A percentile compares a stretch with the other conserved stretches of the same genome.
Conservation (phyloP, 2,113 vertebrate species). For the Neolamprologus fasciatus region DNA sequence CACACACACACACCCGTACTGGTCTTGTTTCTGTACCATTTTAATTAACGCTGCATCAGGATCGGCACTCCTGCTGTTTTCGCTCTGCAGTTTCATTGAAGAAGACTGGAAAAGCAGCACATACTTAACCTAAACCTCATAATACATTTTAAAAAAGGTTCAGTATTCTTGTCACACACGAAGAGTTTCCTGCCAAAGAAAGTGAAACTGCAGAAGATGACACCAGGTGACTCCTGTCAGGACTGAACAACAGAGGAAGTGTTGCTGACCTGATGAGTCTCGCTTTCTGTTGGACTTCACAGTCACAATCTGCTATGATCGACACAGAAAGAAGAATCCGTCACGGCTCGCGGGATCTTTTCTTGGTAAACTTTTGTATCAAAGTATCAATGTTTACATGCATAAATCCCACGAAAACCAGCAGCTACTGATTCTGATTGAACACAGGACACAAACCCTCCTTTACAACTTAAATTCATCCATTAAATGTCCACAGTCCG, state of each 20-base stretch:
- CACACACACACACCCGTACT: not conserved
- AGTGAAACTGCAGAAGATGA: not conserved
- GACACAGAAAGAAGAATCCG: not conserved
- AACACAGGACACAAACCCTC: not conserved
- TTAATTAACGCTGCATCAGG: not conserved
- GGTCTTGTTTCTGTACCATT: not conserved
- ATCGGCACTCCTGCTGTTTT: not conserved
- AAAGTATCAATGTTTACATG: accelerated
- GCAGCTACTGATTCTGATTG: not conserved
- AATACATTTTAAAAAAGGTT: not conserved
- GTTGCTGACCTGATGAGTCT: not conserved
- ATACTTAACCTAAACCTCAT: not conserved
- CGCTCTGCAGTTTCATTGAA: not conserved
- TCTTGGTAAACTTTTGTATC: not conserved
- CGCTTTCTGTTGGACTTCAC: not conserved
- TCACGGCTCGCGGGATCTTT: accelerated
- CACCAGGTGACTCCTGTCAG: not conserved
- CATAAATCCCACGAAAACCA: not conserved
- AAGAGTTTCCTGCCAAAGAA: not conserved
- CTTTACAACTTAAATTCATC: not conserved
- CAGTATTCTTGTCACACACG: accelerated
- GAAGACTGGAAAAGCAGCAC: accelerated
- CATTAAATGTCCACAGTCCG: not conserved
- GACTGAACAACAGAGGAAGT: not conserved
- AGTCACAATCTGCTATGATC: not conserved